Conservation (phyloP, 2,797 vertebrate species). For the Chromobotia macracanthus region DNA sequence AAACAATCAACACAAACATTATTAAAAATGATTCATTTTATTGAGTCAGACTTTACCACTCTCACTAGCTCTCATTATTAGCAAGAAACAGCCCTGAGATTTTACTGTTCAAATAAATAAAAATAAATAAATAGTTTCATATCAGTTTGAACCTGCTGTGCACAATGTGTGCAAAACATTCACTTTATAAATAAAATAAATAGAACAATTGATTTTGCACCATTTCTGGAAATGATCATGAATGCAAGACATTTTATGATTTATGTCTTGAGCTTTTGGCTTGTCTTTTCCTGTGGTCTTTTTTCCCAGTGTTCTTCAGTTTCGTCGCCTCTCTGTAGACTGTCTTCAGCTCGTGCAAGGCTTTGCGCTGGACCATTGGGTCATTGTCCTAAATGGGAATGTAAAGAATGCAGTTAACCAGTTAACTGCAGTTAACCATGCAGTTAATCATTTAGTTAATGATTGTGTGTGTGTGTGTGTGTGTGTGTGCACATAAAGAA, state of each 20-base stretch:
- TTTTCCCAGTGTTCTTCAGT: slow-evolving; percentile 5
- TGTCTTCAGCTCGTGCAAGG: slow-evolving; percentile 50
- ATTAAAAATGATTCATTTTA: slow-evolving; percentile 41
- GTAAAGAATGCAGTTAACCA: neutral
- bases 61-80: slow-evolving; percentile 10
- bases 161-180: neutral
- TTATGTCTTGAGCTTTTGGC: slow-evolving; percentile 29
- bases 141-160: neutral
- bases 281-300: slow-evolving; percentile 48
- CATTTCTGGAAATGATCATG: slow-evolving; percentile 8
- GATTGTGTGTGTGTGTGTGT: too few species aligned
- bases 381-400: slow-evolving; percentile 50
- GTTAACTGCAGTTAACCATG: too few species aligned
- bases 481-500: neutral
- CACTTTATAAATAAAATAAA: slow-evolving; percentile 44
- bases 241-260: neutral
- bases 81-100: slow-evolving; percentile 16
- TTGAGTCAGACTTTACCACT: slow-evolving; percentile 55
- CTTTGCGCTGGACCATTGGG: slow-evolving; percentile 53
- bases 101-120: slow-evolving; percentile 38
- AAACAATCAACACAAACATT: slow-evolving; percentile 6
- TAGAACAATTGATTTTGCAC: slow-evolving; percentile 32
- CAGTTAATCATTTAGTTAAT: too few species aligned
- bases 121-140: slow-evolving; percentile 55
- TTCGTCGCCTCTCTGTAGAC: slow-evolving; percentile 47